phyloP scores from a whole-genome alignment of 2,888 invertebrate genomes.

The Drosophila tanythrix region DNA sequence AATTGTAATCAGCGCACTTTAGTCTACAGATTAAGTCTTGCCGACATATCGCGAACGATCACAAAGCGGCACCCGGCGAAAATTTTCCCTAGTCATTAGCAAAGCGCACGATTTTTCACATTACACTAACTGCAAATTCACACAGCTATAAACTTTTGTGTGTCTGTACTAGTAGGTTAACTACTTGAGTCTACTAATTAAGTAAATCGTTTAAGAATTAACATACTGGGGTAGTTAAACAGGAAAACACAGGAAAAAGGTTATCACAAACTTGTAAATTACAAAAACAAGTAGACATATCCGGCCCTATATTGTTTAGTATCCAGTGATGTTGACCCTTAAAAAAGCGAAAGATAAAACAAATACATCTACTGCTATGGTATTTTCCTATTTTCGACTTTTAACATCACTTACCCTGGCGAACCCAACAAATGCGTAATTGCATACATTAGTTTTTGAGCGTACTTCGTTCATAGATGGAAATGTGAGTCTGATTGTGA shows the following conservation, averaged over 20 bases:
- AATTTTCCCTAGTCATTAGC: constrained; percentile 30
- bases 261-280: neutral
- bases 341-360: neutral
- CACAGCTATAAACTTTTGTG: constrained; percentile 18
- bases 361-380: neutral
- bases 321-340: neutral
- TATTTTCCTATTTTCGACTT: neutral
- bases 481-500: neutral
- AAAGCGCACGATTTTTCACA: constrained; percentile 21
- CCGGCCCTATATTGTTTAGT: neutral
- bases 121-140: constrained; percentile 28
- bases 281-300: neutral
- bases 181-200: neutral
- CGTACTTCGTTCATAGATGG: neutral
- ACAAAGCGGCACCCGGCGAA: neutral
- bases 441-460: neutral
- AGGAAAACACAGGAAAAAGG: neutral
- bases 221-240: neutral
- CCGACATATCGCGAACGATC: constrained; percentile 4
- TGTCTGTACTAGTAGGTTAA: neutral
- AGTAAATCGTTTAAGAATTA: neutral
- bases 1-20: constrained; percentile 40
- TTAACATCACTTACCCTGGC: neutral
- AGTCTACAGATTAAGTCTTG: constrained; percentile 9
- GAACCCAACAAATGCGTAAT: neutral